Percentiles rank a stretch among this genome's conserved stretches.
Conservation (phyloP, 2,113 vertebrate species). For the Cisticola juncidis region DNA sequence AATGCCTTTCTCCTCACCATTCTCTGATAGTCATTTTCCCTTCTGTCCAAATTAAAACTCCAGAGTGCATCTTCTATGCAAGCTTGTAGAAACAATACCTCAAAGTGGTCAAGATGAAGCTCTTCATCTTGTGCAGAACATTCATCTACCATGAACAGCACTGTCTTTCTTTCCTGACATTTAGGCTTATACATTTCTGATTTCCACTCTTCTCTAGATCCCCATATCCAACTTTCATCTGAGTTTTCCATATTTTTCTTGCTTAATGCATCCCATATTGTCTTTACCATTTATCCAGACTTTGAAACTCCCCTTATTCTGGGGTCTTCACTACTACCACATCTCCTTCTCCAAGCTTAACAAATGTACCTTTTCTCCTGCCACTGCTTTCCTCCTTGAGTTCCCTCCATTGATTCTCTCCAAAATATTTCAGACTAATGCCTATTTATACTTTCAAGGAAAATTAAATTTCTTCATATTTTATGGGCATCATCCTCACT, state of each 20-base stretch:
- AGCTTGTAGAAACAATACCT: neutral
- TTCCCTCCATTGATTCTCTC: neutral
- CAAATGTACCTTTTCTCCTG: neutral
- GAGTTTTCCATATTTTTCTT: neutral
- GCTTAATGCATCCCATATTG: neutral
- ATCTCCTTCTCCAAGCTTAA: neutral
- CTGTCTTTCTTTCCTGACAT: neutral
- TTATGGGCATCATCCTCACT: rapidly evolving
- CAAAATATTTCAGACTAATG: neutral
- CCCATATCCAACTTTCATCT: neutral
- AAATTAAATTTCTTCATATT: neutral
- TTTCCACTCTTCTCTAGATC: neutral
- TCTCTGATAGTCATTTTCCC: neutral
- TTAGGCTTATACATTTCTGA: neutral
- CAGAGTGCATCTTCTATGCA: neutral
- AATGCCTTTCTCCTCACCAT: neutral
- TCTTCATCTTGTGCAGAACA: neutral
- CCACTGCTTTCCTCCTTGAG: neutral
- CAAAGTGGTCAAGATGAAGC: neutral
- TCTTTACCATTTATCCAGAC: neutral
- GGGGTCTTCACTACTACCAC: neutral
- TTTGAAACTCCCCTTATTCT: neutral
- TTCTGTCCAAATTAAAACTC: neutral
- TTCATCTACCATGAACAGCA: neutral
- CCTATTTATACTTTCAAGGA: neutral